Conservation (phyloP, 2,113 vertebrate species). For the Callocephalon fimbriatum region DNA sequence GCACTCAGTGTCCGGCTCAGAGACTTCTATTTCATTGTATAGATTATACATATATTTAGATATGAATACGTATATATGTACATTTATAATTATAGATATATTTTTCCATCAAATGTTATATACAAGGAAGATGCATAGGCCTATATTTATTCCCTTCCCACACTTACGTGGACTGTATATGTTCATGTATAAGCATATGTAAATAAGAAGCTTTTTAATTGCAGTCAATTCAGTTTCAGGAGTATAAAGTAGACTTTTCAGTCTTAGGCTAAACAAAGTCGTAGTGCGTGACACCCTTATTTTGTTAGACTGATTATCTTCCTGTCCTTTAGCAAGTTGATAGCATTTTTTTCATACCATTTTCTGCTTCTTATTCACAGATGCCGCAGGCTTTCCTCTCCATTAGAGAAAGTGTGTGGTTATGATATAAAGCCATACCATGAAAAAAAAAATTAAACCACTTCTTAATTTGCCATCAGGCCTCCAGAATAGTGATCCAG, state of each 20-base stretch:
- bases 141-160: not conserved
- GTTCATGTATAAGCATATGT: not conserved
- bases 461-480: not conserved
- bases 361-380: not conserved
- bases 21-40: rapidly evolving
- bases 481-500: not conserved
- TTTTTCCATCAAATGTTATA: not conserved
- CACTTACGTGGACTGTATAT: not conserved
- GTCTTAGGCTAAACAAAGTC: not conserved
- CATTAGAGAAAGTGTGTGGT: not conserved
- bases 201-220: not conserved
- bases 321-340: not conserved
- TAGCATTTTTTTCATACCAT: not conserved
- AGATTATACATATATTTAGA: not conserved
- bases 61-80: not conserved
- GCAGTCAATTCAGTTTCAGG: not conserved
- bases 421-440: not conserved
- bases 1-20: not conserved
- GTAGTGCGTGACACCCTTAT: not conserved
- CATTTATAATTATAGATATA: not conserved
- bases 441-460: not conserved
- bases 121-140: not conserved
- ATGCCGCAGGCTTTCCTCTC: not conserved
- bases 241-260: not conserved
- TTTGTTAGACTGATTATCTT: not conserved